Conservation (phyloP, 2,113 vertebrate species). For the Pygoscelis antarcticus region DNA sequence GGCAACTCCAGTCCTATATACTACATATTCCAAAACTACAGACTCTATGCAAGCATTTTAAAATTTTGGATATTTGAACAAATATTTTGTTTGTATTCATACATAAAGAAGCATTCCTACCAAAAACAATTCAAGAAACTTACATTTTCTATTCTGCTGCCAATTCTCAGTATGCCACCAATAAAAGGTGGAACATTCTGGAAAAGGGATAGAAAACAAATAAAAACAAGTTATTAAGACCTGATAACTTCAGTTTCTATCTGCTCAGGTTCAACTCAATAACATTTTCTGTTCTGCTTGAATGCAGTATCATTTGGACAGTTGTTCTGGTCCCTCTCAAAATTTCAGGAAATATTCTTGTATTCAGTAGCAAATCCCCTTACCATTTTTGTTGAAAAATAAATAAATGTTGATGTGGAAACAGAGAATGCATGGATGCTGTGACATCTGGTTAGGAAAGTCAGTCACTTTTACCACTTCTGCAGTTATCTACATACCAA, state of each 20-base stretch:
- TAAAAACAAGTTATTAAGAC: not conserved
- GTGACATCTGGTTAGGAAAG: not conserved
- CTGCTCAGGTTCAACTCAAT: not conserved
- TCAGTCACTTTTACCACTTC: not conserved
- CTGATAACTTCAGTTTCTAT: not conserved
- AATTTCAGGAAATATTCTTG: not conserved
- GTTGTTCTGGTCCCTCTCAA: not conserved
- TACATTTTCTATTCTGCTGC: slow-evolving; percentile 71
- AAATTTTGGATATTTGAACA: not conserved
- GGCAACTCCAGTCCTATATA: not conserved
- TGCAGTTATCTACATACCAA: not conserved
- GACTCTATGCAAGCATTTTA: not conserved
- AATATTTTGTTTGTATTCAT: not conserved
- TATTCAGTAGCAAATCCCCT: not conserved
- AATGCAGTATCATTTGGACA: not conserved
- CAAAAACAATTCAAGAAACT: not conserved
- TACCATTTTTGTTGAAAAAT: not conserved
- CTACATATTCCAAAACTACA: not conserved
- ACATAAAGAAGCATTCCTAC: not conserved
- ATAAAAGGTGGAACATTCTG: slow-evolving; percentile 71
- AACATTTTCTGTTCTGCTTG: not conserved
- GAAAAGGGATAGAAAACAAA: not conserved
- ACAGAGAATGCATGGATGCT: not conserved
- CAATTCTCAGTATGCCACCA: slow-evolving; percentile 70
- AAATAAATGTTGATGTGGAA: not conserved